Conservation (phyloP, 1,140 invertebrate species). For the Metaphire vulgaris region DNA sequence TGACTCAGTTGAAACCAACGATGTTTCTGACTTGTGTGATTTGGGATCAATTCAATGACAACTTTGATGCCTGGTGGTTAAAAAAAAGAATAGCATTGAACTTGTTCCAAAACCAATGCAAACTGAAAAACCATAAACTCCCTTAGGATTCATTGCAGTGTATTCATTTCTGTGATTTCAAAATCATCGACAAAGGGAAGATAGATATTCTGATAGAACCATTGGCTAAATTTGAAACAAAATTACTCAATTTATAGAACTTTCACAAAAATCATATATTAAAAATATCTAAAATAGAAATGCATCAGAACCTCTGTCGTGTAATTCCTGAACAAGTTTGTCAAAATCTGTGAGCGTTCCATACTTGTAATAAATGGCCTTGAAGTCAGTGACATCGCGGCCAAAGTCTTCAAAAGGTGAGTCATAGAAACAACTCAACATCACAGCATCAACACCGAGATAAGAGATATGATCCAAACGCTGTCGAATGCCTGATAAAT, state of each 20-base stretch:
- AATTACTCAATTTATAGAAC: too few relatives aligned
- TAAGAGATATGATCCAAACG: conserved; percentile 62
- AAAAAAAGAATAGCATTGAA: neutral
- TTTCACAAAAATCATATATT: too few relatives aligned
- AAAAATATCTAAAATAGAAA: too few relatives aligned
- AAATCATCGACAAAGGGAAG: too few relatives aligned
- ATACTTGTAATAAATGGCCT: conserved; percentile 62
- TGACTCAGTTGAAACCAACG: conserved; percentile 69
- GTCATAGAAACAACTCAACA: conserved; percentile 66
- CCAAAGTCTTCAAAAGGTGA: conserved; percentile 63
- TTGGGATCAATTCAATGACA: conserved; percentile 73
- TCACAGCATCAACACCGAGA: conserved; percentile 62
- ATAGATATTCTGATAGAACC: too few relatives aligned
- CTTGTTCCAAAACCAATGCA: too few relatives aligned
- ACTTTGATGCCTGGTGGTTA: conserved; percentile 39
- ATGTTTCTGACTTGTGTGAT: conserved; percentile 72
- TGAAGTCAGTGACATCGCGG: conserved; percentile 67
- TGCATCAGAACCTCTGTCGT: conserved; percentile 51
- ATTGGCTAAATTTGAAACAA: too few relatives aligned
- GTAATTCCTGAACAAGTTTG: conserved; percentile 52
- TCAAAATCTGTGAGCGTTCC: conserved; percentile 69
- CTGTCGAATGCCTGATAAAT: conserved; percentile 36
- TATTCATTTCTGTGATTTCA: too few relatives aligned
- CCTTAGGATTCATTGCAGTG: too few relatives aligned
- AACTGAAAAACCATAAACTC: too few relatives aligned